Evolutionary conservation across 2,113 vertebrate species (phyloP).

Genomic region (Myotis lucifugus): DNA sequence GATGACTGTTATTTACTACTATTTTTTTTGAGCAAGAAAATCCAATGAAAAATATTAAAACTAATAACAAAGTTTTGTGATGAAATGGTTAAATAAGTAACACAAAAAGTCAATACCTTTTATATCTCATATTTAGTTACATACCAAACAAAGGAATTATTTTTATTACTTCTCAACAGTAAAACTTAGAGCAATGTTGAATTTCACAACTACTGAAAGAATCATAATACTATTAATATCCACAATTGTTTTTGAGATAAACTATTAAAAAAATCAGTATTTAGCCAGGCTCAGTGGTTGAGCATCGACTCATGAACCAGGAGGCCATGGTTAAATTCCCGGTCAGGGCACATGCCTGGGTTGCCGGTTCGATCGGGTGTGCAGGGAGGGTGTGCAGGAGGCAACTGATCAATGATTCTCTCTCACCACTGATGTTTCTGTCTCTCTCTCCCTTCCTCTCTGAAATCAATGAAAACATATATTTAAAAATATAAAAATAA

Average conservation of each 20-base stretch:
- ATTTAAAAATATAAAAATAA: neutral
- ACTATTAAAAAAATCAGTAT: neutral
- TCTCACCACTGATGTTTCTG: too few species aligned
- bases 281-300: too few species aligned
- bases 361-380: too few species aligned
- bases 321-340: too few species aligned
- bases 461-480: too few species aligned
- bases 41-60: neutral
- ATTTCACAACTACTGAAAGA: neutral
- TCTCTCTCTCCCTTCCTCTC: too few species aligned
- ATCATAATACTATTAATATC: neutral
- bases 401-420: too few species aligned
- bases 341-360: too few species aligned
- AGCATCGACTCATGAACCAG: too few species aligned
- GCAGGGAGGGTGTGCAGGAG: too few species aligned
- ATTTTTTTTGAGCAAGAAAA: neutral
- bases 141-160: constrained; percentile 27
- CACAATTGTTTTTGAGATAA: neutral
- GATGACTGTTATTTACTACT: neutral
- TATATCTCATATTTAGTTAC: neutral
- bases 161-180: neutral
- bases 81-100: neutral
- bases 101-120: neutral
- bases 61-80: neutral
- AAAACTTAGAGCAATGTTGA: neutral